Conservation (phyloP, 2,113 vertebrate genomes). For the Ursus arctos region DNA sequence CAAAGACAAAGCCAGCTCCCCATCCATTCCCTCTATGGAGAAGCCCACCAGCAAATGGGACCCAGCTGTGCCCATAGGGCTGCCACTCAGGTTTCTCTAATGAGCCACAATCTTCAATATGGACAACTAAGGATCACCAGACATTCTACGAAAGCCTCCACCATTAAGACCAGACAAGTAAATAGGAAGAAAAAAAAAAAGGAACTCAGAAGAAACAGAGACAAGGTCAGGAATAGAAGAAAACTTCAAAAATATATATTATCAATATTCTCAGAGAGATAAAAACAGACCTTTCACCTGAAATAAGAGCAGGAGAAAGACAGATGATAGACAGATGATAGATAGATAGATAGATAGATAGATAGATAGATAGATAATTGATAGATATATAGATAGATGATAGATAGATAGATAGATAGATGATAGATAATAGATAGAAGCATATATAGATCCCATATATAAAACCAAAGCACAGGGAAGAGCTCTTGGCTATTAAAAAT, state of each 20-base stretch:
- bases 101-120: background rate
- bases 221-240: background rate
- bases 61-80: background rate
- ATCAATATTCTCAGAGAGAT: background rate
- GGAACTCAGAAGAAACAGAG: background rate
- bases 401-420: background rate
- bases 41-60: background rate
- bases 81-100: background rate
- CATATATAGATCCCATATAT: background rate
- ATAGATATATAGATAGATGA: background rate
- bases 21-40: background rate
- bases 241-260: background rate
- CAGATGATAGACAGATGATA: background rate
- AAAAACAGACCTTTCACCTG: slow-evolving; percentile 6
- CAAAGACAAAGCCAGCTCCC: background rate
- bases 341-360: background rate
- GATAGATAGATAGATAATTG: background rate
- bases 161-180: background rate
- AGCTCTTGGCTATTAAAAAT: slow-evolving; percentile 58
- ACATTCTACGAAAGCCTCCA: background rate
- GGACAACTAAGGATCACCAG: background rate
- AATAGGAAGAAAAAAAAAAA: background rate
- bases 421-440: background rate
- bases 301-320: background rate
- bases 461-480: slow-evolving; percentile 39